Base-by-base conservation (phyloP, 2,888 invertebrate species). In the Flexamia atlantica region DNA sequence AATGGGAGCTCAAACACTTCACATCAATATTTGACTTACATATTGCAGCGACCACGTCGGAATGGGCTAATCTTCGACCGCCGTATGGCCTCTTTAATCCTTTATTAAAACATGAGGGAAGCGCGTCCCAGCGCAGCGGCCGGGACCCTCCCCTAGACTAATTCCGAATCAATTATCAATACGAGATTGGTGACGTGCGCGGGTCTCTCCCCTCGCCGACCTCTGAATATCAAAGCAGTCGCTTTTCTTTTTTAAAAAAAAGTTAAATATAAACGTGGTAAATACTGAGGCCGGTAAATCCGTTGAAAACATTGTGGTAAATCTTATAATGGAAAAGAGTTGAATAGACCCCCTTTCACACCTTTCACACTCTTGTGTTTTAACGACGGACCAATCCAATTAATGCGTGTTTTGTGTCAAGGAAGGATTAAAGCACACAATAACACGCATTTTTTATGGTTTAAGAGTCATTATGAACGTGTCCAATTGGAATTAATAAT, bases 131-230 rank as follows among this genome's bases (percentile, higher is more conserved):
- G 57, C 17, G 57, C 5, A 0, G 23, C 20, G 25, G 30, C n/a
- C 57, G 23, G 23, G 1, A 17, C 9, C 28, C 57, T 30, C 79
- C 79, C 79, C 74, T 76, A 46, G 3, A 76, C 74, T 79, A 53
- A 79, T 79, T 79, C 79, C 57, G 36, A 79, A 79, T 79, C 79
- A 79, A 79, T 79, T 79, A 79, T 79, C 79, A 79, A 79, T 79
- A 50, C 79, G 57, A 57, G 79, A 79, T 79, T 79, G 79, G 79
- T 79, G 79, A 79, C 30, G 79, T 79, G 79, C 50, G 50, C 12
- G 25, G 79, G 17, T 23, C 7, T 20, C 70, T 30, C 32, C 30
- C 42, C 36, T 30, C 40, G 40, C 20, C 53, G 23, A 53, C 53
- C 53, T 53, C 68, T 28, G 28, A 28, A 68, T 68, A 28, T 32